Conservation (phyloP, 2,888 invertebrate genomes). For the Melieria picta region DNA sequence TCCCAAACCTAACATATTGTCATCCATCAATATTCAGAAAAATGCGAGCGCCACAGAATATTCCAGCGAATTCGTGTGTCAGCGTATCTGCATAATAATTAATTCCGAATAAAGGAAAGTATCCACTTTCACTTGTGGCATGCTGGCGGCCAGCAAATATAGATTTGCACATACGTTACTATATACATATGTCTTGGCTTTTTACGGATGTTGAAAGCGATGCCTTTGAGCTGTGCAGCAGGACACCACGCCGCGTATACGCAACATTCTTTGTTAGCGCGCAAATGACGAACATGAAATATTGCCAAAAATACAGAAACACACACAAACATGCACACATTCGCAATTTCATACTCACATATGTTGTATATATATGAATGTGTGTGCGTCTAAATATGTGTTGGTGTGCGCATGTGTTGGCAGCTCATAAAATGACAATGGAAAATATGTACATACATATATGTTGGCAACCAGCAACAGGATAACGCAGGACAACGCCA, state of each 20-base stretch:
- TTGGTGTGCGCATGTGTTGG: neutral
- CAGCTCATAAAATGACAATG: neutral
- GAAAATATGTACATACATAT: neutral
- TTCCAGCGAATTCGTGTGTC: too few species aligned
- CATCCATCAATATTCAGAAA: too few species aligned
- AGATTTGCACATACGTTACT: neutral
- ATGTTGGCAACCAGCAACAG: slow-evolving; percentile 34
- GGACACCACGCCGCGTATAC: too few species aligned
- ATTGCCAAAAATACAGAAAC: neutral
- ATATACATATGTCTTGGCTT: neutral
- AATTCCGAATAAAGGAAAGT: neutral
- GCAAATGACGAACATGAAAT: neutral
- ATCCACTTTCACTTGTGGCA: neutral
- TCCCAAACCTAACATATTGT: too few species aligned
- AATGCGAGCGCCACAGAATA: too few species aligned
- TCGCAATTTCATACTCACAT: neutral
- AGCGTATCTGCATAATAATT: too few species aligned
- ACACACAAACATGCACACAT: neutral
- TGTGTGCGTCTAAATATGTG: too few species aligned
- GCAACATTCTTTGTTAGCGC: neutral
- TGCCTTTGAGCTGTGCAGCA: neutral
- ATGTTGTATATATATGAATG: too few species aligned
- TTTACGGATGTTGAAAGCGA: neutral
- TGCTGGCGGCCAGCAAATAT: neutral
- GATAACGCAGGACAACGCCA: slow-evolving; percentile 33